Evolutionary conservation across 2,113 vertebrate genomes (phyloP), one percentile per base, ranked within the genome.

Genomic region (Bubo bubo): DNA sequence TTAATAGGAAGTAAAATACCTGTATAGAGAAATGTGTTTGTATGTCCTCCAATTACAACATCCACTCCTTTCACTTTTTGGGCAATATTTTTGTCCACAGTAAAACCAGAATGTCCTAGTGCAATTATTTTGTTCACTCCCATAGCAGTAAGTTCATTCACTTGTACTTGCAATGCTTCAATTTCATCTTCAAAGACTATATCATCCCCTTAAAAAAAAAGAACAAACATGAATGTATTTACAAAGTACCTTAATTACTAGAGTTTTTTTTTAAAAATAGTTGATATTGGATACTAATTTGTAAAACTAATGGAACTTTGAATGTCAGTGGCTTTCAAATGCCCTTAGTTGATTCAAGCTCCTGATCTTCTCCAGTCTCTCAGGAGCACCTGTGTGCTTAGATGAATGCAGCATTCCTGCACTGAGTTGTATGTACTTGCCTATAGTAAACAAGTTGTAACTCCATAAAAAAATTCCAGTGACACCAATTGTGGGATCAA

Each of bases 11-110:
- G 32, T 55, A 68, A 47, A 60, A 96, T 98, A 99, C 99, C 99
- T 98, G 99, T 99, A 68, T 98, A 99, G 37, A 99, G 99, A 97
- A 99, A 99, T 0, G 99, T 99, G 97, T 99, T 99, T 83, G 98
- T 98, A 92, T 99, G 99, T 95, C 99, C 99, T 43, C 99, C 99
- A 19, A 99, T 97, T 30, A 99, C 99, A 10, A 99, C 96, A 74
- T 99, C 99, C 22, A 99, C 98, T 1, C 99, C 99, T 45, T 82
- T 98, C 62, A 99, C 99, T 88, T 98, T 99, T 82, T 96, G 98
- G 68, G 99, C 99, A 23, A 99, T 99, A 37, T 95, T 95, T 94
- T 98, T 97, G 85, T 99, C 99, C 71, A 97, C 93, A 2, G 92
- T 84, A 95, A 99, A 99, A 21, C 99, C 99, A 5, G 99, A 99